Evolutionary conservation across 2,797 vertebrate species (phyloP).

Genomic region (Ctenochaetus hawaiiensis): DNA sequence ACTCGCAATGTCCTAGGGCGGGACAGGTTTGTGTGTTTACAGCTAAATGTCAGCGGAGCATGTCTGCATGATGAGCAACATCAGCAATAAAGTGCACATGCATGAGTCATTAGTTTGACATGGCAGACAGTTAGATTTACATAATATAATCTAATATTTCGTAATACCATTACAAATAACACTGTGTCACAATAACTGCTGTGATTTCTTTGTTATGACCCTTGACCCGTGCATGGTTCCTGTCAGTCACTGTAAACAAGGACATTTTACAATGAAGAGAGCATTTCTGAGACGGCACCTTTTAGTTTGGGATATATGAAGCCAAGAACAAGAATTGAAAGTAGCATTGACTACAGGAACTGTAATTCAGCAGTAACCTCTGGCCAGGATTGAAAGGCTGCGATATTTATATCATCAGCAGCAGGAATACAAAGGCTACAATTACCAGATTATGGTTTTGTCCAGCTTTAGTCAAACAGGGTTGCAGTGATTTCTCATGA

Average conservation of each 20-base stretch:
- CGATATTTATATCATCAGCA: conserved; percentile 39
- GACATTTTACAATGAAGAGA: conserved; percentile 17
- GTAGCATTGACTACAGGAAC: conserved; percentile 23
- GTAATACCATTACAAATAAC: background rate
- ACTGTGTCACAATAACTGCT: background rate
- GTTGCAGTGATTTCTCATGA: conserved; percentile 21
- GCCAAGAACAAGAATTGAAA: background rate
- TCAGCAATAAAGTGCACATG: background rate
- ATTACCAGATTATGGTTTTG: conserved; percentile 57
- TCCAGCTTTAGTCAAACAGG: conserved; percentile 34
- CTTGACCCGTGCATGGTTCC: background rate
- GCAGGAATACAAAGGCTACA: conserved; percentile 43
- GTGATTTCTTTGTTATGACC: background rate
- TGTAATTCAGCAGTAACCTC: conserved; percentile 18
- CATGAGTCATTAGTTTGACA: conserved; percentile 6
- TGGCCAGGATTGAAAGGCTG: conserved; percentile 13
- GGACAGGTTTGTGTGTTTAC: conserved; percentile 7
- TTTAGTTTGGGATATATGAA: conserved; percentile 9
- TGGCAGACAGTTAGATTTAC: background rate
- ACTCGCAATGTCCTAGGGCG: conserved; percentile 21
- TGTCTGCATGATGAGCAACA: conserved; percentile 1
- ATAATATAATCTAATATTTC: conserved; percentile 2
- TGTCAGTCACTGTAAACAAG: conserved; percentile 3
- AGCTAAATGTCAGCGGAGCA: conserved; percentile 17
- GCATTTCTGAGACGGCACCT: background rate